Conservation (phyloP, 2,797 vertebrate species). For the Mergus octosetaceus region DNA sequence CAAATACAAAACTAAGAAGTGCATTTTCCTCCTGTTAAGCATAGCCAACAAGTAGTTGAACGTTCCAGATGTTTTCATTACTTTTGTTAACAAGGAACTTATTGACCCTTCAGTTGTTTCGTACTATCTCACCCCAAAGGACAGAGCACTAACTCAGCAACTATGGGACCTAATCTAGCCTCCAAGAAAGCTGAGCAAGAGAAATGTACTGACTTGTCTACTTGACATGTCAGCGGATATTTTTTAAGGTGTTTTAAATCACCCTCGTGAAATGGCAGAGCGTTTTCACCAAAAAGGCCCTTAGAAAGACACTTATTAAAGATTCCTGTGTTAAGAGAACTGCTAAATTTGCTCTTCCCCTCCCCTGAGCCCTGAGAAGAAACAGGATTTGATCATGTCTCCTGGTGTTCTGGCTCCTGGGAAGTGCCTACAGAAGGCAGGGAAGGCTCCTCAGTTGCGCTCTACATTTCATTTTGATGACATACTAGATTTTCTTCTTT, state of each 20-base stretch:
- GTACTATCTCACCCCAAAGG: neutral
- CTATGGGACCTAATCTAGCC: neutral
- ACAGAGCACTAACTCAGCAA: neutral
- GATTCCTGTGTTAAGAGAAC: neutral
- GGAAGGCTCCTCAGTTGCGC: neutral
- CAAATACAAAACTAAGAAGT: neutral
- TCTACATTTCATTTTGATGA: neutral
- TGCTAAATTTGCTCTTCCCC: neutral
- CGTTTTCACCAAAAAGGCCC: neutral
- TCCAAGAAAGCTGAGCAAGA: neutral
- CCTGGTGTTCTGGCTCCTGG: neutral
- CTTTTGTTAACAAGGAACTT: constrained; percentile 15
- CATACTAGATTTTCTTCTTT: neutral
- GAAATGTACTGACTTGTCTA: neutral
- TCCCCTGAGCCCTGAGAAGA: neutral
- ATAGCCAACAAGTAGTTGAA: neutral
- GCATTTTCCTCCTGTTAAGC: neutral
- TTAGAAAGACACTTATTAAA: neutral
- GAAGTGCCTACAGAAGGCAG: neutral
- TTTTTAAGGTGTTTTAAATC: neutral
- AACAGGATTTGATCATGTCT: neutral
- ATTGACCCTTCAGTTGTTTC: neutral
- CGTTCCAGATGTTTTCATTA: constrained; percentile 29
- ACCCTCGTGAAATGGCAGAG: neutral
- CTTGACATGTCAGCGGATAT: neutral